phyloP scores from a whole-genome alignment of 2,797 vertebrate species.

The Darevskia nairensis region DNA sequence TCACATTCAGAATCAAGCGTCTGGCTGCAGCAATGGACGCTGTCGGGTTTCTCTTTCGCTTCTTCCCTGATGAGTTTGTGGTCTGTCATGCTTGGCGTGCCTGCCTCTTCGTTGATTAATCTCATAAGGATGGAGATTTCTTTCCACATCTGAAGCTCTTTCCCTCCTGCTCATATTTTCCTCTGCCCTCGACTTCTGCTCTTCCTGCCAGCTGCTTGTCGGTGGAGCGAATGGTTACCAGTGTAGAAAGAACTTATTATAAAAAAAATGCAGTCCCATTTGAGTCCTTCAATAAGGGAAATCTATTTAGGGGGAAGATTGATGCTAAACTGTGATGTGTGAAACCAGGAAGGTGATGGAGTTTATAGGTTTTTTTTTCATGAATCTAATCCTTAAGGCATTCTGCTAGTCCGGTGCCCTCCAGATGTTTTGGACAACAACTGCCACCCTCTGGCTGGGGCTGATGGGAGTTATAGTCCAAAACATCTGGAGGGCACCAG shows the following conservation, averaged over 20 bases:
- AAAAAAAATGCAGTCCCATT: background rate
- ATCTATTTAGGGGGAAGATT: background rate
- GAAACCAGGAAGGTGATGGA: background rate
- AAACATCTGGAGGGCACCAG: no score
- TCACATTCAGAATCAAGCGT: slow-evolving; percentile 11
- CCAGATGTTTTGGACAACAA: background rate
- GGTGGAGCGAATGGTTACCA: background rate
- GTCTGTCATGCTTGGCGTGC: background rate
- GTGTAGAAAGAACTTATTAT: background rate
- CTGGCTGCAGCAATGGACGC: slow-evolving; percentile 24
- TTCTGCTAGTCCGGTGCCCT: background rate
- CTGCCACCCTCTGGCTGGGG: no score
- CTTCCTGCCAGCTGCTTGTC: background rate
- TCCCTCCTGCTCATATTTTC: background rate
- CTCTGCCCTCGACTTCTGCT: background rate
- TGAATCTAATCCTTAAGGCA: background rate
- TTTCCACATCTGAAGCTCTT: background rate
- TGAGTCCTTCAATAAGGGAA: background rate
- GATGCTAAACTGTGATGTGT: slow-evolving; percentile 27
- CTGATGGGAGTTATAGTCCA: no score
- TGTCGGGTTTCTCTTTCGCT: background rate
- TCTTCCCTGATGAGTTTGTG: background rate
- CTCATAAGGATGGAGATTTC: background rate
- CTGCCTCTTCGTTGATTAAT: background rate
- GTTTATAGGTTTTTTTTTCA: no score